Evolutionary conservation across 2,113 vertebrate genomes (phyloP), one percentile per base, ranked within the genome.

Genomic region (Pantherophis guttatus): DNA sequence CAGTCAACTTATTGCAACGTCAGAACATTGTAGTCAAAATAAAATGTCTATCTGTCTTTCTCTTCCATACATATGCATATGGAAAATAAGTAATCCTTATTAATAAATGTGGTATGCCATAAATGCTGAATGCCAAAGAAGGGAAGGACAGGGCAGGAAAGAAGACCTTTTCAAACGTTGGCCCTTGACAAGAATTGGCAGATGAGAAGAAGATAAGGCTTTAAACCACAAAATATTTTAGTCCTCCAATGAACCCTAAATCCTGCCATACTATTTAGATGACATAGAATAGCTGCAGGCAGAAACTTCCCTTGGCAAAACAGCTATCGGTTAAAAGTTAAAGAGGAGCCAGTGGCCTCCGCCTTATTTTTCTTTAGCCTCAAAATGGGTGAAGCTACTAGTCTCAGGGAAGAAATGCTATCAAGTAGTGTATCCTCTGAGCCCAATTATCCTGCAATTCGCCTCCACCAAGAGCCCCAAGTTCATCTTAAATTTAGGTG

Each of bases 31-130:
- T 87, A 54, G 70, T 70, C 19, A 19, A n/a, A 92, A 75, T 50
- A 86, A 93, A 58, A 81, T 94, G 94, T 93, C 90, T 93, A 52
- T 70, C 26, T 48, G 29, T 93, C 70, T 44, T 19, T 55, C 21
- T 94, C 88, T 96, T 93, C 85, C 48, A 93, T 95, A 91, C 93
- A 93, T 15, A 62, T 70, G 91, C 91, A 93, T 86, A 92, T 92
- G 12, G 62, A 48, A 85, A 57, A 94, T 91, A 10, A 93, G 52
- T 87, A 86, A 94, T n/a, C 21, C 24, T 17, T 11, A 17, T 93
- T 52, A 62, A 52, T 90, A 58, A 88, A 88, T 7, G 17, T 48
- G 10, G n/a, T n/a, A 9, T 33, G 23, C 44, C 19, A 2, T n/a
- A 29, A 58, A 48, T 86, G 48, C 55, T 86, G n/a, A 50, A 15